Conservation (phyloP, 2,888 invertebrate species). For the Pseudococcus longispinus region DNA sequence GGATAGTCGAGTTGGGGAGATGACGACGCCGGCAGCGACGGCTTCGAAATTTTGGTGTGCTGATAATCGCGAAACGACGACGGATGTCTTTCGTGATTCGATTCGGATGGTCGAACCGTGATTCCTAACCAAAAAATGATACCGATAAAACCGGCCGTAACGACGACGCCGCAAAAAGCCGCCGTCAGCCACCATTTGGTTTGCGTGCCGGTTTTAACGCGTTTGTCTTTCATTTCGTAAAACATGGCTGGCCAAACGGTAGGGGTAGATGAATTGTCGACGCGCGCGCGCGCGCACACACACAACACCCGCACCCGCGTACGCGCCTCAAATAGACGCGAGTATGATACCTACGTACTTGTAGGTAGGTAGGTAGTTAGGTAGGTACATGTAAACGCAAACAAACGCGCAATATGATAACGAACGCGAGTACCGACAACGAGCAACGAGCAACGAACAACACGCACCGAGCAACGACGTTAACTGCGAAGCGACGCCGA, state of each 20-base stretch:
- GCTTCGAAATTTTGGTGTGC: neutral
- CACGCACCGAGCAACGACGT: too few relatives aligned
- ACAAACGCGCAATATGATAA: too few relatives aligned
- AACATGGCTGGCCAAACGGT: conserved; percentile 55
- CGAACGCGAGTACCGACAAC: too few relatives aligned
- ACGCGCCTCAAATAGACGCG: too few relatives aligned
- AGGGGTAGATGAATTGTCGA: neutral
- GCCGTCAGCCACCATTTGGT: conserved; percentile 61
- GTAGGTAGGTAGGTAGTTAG: too few relatives aligned
- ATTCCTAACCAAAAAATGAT: conserved; percentile 61
- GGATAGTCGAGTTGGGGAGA: conserved; percentile 55
- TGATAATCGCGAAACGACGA: conserved; percentile 53
- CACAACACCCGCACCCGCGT: neutral
- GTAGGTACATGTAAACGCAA: too few relatives aligned
- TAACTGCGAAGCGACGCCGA: too few relatives aligned
- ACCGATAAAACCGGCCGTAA: conserved; percentile 60
- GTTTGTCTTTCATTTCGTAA: conserved; percentile 59
- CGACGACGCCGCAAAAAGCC: conserved; percentile 60
- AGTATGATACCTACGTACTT: too few relatives aligned
- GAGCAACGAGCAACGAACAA: too few relatives aligned
- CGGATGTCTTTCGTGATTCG: conserved; percentile 42
- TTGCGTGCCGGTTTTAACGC: conserved; percentile 56
- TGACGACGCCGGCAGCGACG: conserved; percentile 30
- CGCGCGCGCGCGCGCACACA: neutral
- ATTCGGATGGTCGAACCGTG: conserved; percentile 52